These are phyloP conservation scores for Metridium senile DNA, from an alignment of 92 coral and sea anemone species.

Conservation along the genomic window DNA sequence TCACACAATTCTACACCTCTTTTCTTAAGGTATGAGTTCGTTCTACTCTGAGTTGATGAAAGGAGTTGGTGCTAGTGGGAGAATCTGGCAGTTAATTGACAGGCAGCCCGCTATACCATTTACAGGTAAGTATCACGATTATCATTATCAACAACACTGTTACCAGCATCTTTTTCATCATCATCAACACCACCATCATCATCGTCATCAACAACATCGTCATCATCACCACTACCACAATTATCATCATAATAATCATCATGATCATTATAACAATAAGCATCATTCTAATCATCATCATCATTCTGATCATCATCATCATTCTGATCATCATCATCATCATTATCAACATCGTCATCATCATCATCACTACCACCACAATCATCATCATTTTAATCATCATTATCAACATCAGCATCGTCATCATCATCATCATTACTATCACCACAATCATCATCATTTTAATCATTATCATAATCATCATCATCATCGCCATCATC, in stretches of 20 bases:
- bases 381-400: not conserved
- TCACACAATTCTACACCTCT: too few relatives aligned
- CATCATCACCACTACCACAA: slow-evolving; percentile 1
- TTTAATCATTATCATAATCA: not conserved
- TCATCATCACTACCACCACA: not conserved
- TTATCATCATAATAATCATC: not conserved
- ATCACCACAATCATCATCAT: not conserved
- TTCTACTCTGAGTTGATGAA: slow-evolving; percentile 97
- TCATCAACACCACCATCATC: not conserved
- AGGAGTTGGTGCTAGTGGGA: slow-evolving; percentile 90
- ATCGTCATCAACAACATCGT: not conserved
- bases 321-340: not conserved
- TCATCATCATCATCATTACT: not conserved
- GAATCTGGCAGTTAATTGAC: slow-evolving; percentile 92
- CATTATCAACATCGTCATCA: not conserved
- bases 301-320: not conserved
- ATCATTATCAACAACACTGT: not conserved
- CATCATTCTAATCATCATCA: not conserved
- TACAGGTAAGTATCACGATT: slow-evolving; percentile 56
- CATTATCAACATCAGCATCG: not conserved
- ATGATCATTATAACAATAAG: not conserved
- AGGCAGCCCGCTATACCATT: slow-evolving; percentile 81
- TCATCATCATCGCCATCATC: slow-evolving; percentile 4
- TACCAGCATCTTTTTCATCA: not conserved
- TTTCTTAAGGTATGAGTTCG: slow-evolving; percentile 96